Evolutionary conservation across 2,797 vertebrate species (phyloP), one percentile per base, ranked within the genome.

Genomic region (Chaetophractus vellerosus): DNA sequence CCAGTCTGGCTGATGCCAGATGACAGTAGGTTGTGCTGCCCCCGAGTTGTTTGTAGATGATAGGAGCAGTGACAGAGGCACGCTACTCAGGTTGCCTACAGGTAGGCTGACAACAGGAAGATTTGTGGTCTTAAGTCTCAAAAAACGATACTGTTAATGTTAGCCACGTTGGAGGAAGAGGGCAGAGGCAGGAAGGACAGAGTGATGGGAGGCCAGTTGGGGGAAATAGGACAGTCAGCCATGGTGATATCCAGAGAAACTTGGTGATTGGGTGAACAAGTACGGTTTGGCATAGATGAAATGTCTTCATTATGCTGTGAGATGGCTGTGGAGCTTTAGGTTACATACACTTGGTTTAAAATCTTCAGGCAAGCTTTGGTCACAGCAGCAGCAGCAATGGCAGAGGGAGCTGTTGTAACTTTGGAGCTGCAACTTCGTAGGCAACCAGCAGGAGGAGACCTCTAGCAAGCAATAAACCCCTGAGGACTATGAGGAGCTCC

Each of bases 391-490:
- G 41, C n/a, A 9, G 12, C 1, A 11, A 3, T 1, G 18, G 24
- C 14, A 0, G 50, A 68, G 24, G 11, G 50, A 72, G 41, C 15
- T 52, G 4, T 3, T 16, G 21, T 2, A 9, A 6, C 4, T 45
- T 45, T 45, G 45, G 45, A 23, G 19, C 80, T 91, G 63, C 80
- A 81, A n/a, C 33, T 24, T 72, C 28, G 9, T 21, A 61, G 55
- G 10, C 0, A 23, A 68, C 80, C 91, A 95, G 61, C 81, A 96
- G 78, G 82, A 72, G 96, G 88, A 68, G 83, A 18, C 33, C 82
- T 85, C 68, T n/a, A 74, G 84, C 83, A 86, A 86, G 71, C 84
- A 69, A 91, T 85, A 38, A 94, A 80, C 64, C 41, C 48, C 72
- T 81, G 79, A 61, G 66, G 36, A 50, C 23, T 63, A 11, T 4